Percentiles rank a stretch among this genome's conserved stretches.
Evolutionary conservation across 2,797 vertebrate species (phyloP).

Genomic region (Scarus forsteni): DNA sequence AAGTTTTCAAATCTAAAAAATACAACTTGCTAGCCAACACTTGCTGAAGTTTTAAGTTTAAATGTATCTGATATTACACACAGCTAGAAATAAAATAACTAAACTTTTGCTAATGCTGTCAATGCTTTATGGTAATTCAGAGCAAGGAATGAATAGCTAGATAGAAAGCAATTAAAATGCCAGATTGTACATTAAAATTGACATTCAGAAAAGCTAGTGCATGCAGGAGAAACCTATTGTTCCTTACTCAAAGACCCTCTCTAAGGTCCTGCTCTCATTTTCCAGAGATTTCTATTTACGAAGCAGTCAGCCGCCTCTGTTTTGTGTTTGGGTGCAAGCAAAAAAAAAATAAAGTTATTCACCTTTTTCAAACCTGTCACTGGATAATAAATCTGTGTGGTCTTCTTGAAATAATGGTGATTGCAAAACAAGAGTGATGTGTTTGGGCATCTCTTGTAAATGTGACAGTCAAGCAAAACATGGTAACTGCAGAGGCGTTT

Average conservation of each 20-base stretch:
- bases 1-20: too few relatives aligned
- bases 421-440: background rate
- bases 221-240: constrained; percentile 49
- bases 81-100: constrained; percentile 50
- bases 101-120: constrained; percentile 45
- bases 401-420: constrained; percentile 18
- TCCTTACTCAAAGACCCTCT: constrained; percentile 42
- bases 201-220: constrained; percentile 61
- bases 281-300: constrained; percentile 27
- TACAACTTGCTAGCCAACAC: too few relatives aligned
- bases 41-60: background rate
- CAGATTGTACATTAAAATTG: constrained; percentile 56
- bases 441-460: constrained; percentile 1
- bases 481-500: background rate
- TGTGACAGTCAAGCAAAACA: constrained; percentile 3
- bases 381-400: constrained; percentile 28
- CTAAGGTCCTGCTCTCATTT: constrained; percentile 61
- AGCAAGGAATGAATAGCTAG: constrained; percentile 25
- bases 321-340: constrained; percentile 28
- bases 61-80: constrained; percentile 31
- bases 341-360: constrained; percentile 34
- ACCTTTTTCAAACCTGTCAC: constrained; percentile 29
- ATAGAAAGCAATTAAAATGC: constrained; percentile 56
- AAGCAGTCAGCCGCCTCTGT: constrained; percentile 26
- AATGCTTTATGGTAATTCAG: constrained; percentile 36